Evolutionary conservation across 2,797 vertebrate species (phyloP), one percentile per base, ranked within the genome.

Genomic region (Myotis daubentonii): DNA sequence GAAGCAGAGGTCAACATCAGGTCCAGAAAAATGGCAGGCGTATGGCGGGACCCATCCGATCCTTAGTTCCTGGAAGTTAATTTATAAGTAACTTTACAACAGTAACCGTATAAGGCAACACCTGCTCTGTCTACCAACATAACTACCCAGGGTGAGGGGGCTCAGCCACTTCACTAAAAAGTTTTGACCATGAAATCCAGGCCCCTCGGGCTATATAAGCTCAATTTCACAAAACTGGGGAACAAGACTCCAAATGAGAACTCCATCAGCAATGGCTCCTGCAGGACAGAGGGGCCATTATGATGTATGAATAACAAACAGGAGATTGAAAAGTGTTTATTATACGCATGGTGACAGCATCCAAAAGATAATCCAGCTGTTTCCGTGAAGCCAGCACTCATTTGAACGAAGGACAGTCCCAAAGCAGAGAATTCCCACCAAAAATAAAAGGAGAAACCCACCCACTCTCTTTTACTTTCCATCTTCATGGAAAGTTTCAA

Each of bases 381-480:
- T 57, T 36, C 83, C 53, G 47, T 1, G 22, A 88, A 65, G 49
- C 33, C 16, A 51, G 17, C 65, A 92, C 75, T 68, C 86, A 33
- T n/a, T 38, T 55, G 55, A 78, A 94, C 44, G 30, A 91, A 47
- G 60, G 7, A n/a, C 3, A 72, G 62, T 80, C 72, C 53, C 30
- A 81, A 93, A 78, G 94, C 91, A 49, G 49, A 97, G 96, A 97
- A 97, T 66, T 94, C 62, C 41, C 41, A 95, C n/a, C 17, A 93
- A 91, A 96, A 97, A 95, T 36, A 25, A 97, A 94, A 80, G 1
- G 94, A 96, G 87, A 93, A 72, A 38, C 66, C 82, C 74, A 41
- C 66, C 82, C 70, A 33, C 62, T 80, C 72, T 71, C 76, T 81
- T 89, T 82, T 91, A 91, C 62, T 95, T 97, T 97, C 68, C 65